Evolutionary conservation across 1,140 invertebrate genomes (phyloP).

Genomic region (Halesus radiatus): DNA sequence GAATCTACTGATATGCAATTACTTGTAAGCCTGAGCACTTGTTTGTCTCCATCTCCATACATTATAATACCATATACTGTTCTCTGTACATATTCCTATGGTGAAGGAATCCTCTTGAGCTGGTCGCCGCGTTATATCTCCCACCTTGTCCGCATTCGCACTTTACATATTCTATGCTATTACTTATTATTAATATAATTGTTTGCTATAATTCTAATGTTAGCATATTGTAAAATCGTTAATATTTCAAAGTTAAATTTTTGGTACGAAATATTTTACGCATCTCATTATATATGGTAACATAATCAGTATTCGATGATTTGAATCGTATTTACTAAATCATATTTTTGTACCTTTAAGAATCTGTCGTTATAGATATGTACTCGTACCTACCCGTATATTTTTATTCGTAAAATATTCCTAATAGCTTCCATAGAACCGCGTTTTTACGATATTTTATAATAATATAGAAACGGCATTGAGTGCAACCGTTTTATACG

Average conservation of each 20-base stretch:
- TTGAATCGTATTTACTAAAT: slow-evolving; percentile 21
- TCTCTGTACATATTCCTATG: not conserved
- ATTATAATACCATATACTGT: slow-evolving; percentile 10
- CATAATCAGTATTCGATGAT: slow-evolving; percentile 28
- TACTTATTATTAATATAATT: not conserved
- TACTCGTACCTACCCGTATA: slow-evolving; percentile 1
- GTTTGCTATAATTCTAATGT: slow-evolving; percentile 16
- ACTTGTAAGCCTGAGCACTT: not conserved
- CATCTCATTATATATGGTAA: slow-evolving; percentile 4
- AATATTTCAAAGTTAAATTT: slow-evolving; percentile 10
- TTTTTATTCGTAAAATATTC: slow-evolving; percentile 34
- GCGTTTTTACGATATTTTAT: slow-evolving; percentile 31
- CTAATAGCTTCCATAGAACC: slow-evolving; percentile 36
- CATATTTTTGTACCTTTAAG: slow-evolving; percentile 36
- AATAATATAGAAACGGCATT: slow-evolving; percentile 6
- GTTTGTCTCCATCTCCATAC: not conserved
- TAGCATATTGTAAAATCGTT: slow-evolving; percentile 6
- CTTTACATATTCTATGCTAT: not conserved
- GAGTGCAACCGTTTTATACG: slow-evolving; percentile 10
- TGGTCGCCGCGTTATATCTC: not conserved
- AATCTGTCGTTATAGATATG: slow-evolving; percentile 24
- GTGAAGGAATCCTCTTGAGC: slow-evolving; percentile 24
- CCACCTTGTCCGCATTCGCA: not conserved
- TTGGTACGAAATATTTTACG: slow-evolving; percentile 33
- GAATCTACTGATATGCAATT: slow-evolving; percentile 37